Percentiles rank a stretch among this genome's conserved stretches.
Conservation (phyloP, 2,888 invertebrate species). For the Gordius sp. region DNA sequence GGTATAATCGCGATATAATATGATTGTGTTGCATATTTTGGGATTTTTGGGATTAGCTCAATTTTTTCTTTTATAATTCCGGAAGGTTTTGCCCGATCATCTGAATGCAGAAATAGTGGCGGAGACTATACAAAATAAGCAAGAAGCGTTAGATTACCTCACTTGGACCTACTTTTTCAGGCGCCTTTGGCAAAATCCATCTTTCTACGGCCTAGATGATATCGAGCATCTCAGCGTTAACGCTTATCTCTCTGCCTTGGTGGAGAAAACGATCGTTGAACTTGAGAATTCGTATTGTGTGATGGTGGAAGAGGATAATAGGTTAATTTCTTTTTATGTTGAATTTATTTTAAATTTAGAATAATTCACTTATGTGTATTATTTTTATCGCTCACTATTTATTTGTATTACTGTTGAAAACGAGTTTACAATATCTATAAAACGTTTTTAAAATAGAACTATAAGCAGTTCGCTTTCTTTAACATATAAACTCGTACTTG, state of each 20-base stretch:
- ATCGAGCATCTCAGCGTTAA: conserved; percentile 33
- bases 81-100: conserved; percentile 73
- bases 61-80: no score
- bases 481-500: no score
- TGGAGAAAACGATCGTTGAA: conserved; percentile 47
- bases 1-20: no score
- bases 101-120: conserved; percentile 76
- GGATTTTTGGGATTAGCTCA: no score
- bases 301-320: conserved; percentile 38
- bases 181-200: conserved; percentile 61
- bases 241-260: conserved; percentile 47
- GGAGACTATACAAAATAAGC: conserved; percentile 67
- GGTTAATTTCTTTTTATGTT: conserved; percentile 17
- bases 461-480: no score
- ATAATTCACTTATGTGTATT: no score
- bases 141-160: conserved; percentile 74
- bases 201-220: conserved; percentile 54
- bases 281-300: conserved; percentile 52
- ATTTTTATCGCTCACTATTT: no score
- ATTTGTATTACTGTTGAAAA: no score
- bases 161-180: conserved; percentile 97
- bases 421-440: no score
- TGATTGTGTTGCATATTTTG: no score
- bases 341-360: no score
- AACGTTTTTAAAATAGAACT: no score